These are phyloP conservation scores for Ailuropoda melanoleuca DNA, from an alignment of 2,113 vertebrate genomes.

Conservation along the genomic window DNA sequence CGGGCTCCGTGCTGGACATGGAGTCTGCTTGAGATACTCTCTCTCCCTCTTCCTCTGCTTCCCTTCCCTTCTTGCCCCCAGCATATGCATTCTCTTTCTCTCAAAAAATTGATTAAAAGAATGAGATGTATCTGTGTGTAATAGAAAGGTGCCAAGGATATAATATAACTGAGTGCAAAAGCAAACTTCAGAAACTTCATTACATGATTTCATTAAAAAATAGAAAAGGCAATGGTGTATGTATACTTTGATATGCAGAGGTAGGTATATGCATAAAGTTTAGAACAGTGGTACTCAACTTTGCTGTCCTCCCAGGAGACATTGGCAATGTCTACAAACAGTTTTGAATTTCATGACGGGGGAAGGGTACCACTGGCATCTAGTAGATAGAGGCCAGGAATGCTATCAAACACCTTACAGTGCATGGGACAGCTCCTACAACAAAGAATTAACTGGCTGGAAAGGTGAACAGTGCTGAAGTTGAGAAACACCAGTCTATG, in stretches of 20 bases:
- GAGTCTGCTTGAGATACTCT: background rate
- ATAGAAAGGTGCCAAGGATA: background rate
- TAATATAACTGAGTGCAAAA: background rate
- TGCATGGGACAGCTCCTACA: background rate
- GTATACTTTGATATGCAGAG: background rate
- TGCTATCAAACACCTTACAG: background rate
- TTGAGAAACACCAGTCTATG: background rate
- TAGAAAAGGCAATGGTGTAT: background rate
- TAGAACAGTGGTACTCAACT: background rate
- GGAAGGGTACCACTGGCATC: background rate
- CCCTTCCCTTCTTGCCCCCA: background rate
- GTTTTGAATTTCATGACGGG: background rate
- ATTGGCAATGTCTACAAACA: background rate
- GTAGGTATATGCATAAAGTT: background rate
- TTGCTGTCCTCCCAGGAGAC: background rate
- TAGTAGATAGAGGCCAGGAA: background rate
- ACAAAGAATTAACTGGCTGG: background rate
- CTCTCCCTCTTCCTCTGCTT: background rate
- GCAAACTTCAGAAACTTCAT: background rate
- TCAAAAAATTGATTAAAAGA: background rate
- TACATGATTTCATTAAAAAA: background rate
- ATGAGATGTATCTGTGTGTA: background rate
- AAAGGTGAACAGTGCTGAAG: background rate
- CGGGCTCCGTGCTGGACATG: background rate
- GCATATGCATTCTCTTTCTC: background rate